Percentiles rank a stretch among this genome's conserved stretches.
phyloP scores from a whole-genome alignment of 2,888 invertebrate genomes.

The Rhagophthalmus giganteus region DNA sequence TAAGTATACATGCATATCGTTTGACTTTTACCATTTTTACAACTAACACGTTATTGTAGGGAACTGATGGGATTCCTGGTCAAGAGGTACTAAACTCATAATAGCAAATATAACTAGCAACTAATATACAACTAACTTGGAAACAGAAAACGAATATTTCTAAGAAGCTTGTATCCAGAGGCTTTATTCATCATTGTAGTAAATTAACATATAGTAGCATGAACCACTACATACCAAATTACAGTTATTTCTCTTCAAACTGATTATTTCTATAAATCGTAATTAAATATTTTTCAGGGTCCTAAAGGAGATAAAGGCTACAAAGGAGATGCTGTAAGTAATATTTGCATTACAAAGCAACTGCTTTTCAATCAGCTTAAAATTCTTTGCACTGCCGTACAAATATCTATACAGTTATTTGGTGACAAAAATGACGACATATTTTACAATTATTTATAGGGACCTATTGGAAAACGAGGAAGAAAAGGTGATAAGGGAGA shows the following conservation, averaged over 20 bases:
- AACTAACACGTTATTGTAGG: constrained; percentile 64
- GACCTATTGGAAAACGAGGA: constrained; percentile 86
- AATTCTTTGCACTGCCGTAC: constrained; percentile 13
- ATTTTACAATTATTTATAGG: constrained; percentile 70
- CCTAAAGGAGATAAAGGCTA: constrained; percentile 88
- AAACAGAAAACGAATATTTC: neutral
- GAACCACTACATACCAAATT: constrained; percentile 2
- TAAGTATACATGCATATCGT: constrained; percentile 59
- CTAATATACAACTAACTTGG: constrained; percentile 1
- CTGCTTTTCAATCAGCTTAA: constrained; percentile 3
- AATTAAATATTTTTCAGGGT: constrained; percentile 64
- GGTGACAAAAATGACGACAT: too few relatives aligned
- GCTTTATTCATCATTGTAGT: constrained; percentile 18
- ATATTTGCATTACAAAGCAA: constrained; percentile 1
- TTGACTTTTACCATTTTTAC: constrained; percentile 14
- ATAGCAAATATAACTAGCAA: constrained; percentile 7
- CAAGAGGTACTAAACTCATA: constrained; percentile 69
- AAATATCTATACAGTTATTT: too few relatives aligned
- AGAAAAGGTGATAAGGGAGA: constrained; percentile 90
- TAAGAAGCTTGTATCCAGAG: constrained; percentile 10
- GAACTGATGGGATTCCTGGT: constrained; percentile 92
- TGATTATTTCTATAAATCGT: constrained; percentile 14
- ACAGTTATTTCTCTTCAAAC: neutral
- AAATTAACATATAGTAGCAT: constrained; percentile 10
- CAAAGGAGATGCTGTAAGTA: constrained; percentile 81